Evolutionary conservation across 2,888 invertebrate genomes (phyloP).

Genomic region (Drosophila putrida): DNA sequence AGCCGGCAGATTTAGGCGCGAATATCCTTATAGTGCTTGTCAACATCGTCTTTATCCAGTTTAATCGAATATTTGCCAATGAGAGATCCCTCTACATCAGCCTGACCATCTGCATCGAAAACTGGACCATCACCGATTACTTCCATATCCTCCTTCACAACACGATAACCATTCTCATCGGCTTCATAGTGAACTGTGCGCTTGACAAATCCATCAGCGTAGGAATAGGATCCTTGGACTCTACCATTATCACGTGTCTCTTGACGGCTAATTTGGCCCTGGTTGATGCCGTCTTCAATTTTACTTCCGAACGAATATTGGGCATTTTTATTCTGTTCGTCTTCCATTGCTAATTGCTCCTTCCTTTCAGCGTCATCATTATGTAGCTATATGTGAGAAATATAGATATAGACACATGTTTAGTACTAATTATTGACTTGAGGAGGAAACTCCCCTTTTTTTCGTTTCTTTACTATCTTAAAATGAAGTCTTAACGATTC

Average conservation of each 20-base stretch:
- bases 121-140: slow-evolving; percentile 86
- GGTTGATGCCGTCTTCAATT: slow-evolving; percentile 86
- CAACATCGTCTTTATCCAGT: slow-evolving; percentile 83
- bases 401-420: not conserved
- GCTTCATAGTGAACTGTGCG: slow-evolving; percentile 87
- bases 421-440: not conserved
- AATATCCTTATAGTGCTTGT: slow-evolving; percentile 81
- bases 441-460: not conserved
- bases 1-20: slow-evolving; percentile 42
- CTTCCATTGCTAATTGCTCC: slow-evolving; percentile 63
- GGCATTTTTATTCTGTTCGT: slow-evolving; percentile 85
- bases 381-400: not conserved
- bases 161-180: slow-evolving; percentile 88
- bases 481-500: slow-evolving; percentile 10
- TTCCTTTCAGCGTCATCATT: slow-evolving; percentile 43
- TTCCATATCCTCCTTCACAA: slow-evolving; percentile 86
- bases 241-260: slow-evolving; percentile 85
- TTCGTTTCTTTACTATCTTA: not conserved
- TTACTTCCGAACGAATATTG: slow-evolving; percentile 85
- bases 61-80: slow-evolving; percentile 86
- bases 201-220: slow-evolving; percentile 87
- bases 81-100: slow-evolving; percentile 85
- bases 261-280: slow-evolving; percentile 83
- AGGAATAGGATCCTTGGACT: slow-evolving; percentile 87
- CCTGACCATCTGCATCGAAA: slow-evolving; percentile 85